phyloP scores from a whole-genome alignment of 2,888 invertebrate genomes.

The Eueremaeus valkanovi region DNA sequence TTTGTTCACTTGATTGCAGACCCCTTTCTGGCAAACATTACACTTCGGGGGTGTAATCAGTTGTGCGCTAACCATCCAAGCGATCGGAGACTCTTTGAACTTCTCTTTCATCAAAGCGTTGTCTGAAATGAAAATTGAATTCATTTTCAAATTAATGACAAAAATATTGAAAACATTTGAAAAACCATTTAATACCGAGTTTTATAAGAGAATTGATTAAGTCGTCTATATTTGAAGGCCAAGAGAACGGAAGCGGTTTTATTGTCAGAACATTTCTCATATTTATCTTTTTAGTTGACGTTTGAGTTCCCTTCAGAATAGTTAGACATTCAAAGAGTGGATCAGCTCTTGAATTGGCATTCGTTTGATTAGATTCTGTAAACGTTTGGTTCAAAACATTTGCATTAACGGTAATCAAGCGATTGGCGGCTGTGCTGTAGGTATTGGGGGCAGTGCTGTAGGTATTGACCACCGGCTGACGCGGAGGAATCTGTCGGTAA shows the following conservation, averaged over 20 bases:
- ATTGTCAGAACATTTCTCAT: constrained; percentile 11
- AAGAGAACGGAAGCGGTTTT: constrained; percentile 11
- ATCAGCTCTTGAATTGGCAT: neutral
- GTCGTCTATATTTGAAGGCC: constrained; percentile 24
- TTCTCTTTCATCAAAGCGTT: constrained; percentile 31
- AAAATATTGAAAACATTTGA: neutral
- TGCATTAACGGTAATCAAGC: too few relatives aligned
- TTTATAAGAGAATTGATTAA: constrained; percentile 14
- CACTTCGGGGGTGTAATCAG: constrained; percentile 1
- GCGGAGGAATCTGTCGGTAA: too few relatives aligned
- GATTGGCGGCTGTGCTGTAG: too few relatives aligned
- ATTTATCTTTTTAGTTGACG: neutral
- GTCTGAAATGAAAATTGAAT: neutral
- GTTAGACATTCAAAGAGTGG: constrained; percentile 13
- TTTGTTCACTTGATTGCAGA: constrained; percentile 14
- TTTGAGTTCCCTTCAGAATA: neutral
- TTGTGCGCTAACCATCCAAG: neutral
- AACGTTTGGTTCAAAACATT: neutral
- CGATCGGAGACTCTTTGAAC: constrained; percentile 25
- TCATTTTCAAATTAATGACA: neutral
- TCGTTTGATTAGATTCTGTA: neutral
- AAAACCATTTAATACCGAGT: neutral
- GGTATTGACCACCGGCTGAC: too few relatives aligned
- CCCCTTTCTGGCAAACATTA: neutral
- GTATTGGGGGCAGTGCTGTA: too few relatives aligned